phyloP scores from a whole-genome alignment of 2,797 vertebrate genomes.

The Eulemur albifrons region DNA sequence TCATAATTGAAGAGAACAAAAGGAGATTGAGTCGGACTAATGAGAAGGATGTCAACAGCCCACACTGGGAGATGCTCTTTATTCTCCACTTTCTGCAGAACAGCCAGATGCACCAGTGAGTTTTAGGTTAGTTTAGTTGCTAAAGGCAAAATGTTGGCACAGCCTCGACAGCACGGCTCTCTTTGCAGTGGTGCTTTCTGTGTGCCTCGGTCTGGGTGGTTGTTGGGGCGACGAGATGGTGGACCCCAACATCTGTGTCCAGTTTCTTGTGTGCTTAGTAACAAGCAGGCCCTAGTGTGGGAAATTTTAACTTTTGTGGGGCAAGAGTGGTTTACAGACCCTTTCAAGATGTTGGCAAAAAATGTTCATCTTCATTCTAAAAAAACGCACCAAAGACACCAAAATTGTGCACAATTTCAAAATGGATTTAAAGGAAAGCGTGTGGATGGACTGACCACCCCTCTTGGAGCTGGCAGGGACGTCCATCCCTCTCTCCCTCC shows the following conservation, averaged over 20 bases:
- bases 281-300: background rate
- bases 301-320: background rate
- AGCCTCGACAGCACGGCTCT: rapidly evolving
- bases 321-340: background rate
- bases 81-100: background rate
- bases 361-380: background rate
- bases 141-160: background rate
- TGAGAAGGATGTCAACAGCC: background rate
- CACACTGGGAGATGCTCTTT: background rate
- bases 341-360: background rate
- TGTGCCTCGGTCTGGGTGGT: too few species aligned
- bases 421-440: background rate
- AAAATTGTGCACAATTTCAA: background rate
- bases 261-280: background rate
- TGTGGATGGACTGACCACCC: background rate
- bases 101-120: rapidly evolving
- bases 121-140: background rate
- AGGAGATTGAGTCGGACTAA: background rate
- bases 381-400: background rate
- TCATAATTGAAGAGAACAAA: background rate
- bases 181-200: rapidly evolving
- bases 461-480: background rate
- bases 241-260: background rate
- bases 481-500: rapidly evolving
- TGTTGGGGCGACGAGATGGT: background rate